Evolutionary conservation across 2,888 invertebrate species (phyloP).

Genomic region (Megastigmus dorsalis): DNA sequence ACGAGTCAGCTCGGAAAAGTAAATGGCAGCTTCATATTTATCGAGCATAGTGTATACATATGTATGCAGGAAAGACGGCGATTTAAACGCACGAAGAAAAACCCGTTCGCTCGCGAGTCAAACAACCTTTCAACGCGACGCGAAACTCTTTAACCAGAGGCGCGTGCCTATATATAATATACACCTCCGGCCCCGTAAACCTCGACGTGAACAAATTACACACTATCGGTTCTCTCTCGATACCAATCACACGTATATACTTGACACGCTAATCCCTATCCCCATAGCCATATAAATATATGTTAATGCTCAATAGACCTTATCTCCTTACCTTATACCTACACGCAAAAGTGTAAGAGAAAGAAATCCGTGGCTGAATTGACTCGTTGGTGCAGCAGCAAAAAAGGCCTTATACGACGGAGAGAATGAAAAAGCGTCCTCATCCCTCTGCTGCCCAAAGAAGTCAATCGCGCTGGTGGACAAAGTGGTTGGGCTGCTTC

Average conservation of each 20-base stretch:
- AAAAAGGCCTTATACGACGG: slow-evolving; percentile 5
- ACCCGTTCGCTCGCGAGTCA: too few species aligned
- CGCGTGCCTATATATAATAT: too few species aligned
- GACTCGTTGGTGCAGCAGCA: slow-evolving; percentile 33
- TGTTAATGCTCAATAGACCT: slow-evolving; percentile 18
- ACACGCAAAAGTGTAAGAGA: not conserved
- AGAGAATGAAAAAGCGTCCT: slow-evolving; percentile 21
- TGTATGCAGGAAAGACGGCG: too few species aligned
- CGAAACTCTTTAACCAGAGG: too few species aligned
- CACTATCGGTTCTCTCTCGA: not conserved
- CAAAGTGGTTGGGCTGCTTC: slow-evolving; percentile 72
- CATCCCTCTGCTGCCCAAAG: too few species aligned
- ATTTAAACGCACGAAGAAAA: too few species aligned
- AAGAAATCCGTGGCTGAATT: slow-evolving; percentile 27
- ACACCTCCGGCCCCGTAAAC: too few species aligned
- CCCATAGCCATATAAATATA: slow-evolving; percentile 19
- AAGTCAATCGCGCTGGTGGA: slow-evolving; percentile 55
- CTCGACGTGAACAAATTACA: slow-evolving; percentile 22
- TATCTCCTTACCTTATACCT: slow-evolving; percentile 10
- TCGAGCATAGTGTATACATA: too few species aligned
- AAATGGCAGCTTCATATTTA: too few species aligned
- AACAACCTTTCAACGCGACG: too few species aligned
- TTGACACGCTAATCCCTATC: slow-evolving; percentile 40
- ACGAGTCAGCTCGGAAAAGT: too few species aligned
- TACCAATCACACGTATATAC: slow-evolving; percentile 4